phyloP scores from a whole-genome alignment of 1,140 invertebrate species.

The Neotoxoptera formosana region DNA sequence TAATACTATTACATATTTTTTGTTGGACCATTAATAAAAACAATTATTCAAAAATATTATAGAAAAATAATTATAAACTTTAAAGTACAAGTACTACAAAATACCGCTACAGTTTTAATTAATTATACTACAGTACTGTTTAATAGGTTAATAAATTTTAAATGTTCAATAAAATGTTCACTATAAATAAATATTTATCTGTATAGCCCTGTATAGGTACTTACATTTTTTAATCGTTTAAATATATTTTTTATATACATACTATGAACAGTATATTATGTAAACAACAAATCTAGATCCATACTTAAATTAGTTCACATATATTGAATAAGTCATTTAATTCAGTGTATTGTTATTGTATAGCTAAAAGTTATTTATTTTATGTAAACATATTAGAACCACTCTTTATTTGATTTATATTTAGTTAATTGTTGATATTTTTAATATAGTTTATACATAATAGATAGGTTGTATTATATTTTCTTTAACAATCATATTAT shows the following conservation, averaged over 20 bases:
- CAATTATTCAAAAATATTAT: slow-evolving; percentile 32
- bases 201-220: background rate
- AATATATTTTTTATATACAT: background rate
- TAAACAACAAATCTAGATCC: background rate
- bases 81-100: background rate
- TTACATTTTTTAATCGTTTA: background rate
- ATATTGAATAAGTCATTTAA: background rate
- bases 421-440: no score
- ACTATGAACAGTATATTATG: background rate
- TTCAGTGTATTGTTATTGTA: background rate
- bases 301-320: background rate
- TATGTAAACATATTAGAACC: background rate
- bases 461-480: background rate
- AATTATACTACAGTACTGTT: background rate
- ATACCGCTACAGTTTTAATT: background rate
- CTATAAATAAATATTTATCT: background rate
- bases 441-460: background rate
- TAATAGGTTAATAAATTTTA: background rate
- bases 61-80: background rate
- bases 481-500: background rate
- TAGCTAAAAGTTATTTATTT: background rate
- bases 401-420: background rate
- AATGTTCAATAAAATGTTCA: background rate
- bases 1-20: background rate
- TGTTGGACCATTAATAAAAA: background rate